Conservation (phyloP, 2,113 vertebrate genomes). For the Albula goreensis region DNA sequence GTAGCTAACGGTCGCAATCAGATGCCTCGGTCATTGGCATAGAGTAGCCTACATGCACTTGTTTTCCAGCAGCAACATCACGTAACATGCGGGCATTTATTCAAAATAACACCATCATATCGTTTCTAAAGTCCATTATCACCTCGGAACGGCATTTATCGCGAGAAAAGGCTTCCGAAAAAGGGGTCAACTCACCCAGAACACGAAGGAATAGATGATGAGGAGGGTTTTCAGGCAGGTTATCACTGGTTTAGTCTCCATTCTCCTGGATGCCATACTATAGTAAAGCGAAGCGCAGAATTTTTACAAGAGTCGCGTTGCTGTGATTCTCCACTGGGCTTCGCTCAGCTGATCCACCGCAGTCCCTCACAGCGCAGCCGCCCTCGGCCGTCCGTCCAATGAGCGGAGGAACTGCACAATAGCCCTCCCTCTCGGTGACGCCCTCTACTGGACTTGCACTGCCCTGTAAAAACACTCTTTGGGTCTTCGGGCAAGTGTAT, state of each 20-base stretch:
- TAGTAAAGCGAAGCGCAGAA: conserved; percentile 58
- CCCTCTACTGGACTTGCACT: conserved; percentile 25
- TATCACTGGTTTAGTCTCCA: conserved; percentile 91
- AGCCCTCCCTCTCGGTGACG: conserved; percentile 17
- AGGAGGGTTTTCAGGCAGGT: conserved; percentile 88
- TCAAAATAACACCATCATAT: conserved; percentile 5
- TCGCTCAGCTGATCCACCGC: conserved; percentile 39
- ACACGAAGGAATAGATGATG: conserved; percentile 88
- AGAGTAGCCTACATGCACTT: conserved; percentile 25
- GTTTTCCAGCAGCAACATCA: conserved; percentile 27
- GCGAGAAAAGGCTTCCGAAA: neutral
- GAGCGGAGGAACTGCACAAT: neutral
- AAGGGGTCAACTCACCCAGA: conserved; percentile 78
- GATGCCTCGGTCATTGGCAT: conserved; percentile 6
- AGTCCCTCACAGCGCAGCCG: conserved; percentile 42
- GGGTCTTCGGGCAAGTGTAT: neutral
- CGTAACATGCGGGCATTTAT: conserved; percentile 5
- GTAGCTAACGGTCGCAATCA: conserved; percentile 11
- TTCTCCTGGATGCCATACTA: conserved; percentile 86
- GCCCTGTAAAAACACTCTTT: neutral
- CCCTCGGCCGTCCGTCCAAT: conserved; percentile 30
- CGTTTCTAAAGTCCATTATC: neutral
- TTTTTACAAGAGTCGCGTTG: conserved; percentile 40
- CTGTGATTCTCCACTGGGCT: conserved; percentile 51
- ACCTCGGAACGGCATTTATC: neutral